These are phyloP conservation scores for Harlomillsia oculata DNA, from an alignment of 1,140 invertebrate species.

Conservation along the genomic window DNA sequence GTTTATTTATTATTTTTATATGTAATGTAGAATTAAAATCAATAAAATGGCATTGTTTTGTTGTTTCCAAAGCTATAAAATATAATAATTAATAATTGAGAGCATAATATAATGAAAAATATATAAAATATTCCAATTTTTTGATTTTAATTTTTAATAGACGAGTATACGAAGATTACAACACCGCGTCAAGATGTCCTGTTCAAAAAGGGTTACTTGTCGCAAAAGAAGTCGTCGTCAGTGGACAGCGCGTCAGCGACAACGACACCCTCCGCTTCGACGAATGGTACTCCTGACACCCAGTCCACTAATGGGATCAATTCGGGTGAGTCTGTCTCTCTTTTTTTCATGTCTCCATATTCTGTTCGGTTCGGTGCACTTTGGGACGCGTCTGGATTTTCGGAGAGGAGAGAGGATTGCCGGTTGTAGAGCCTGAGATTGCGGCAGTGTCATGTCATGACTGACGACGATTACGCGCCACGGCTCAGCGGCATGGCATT, in stretches of 20 bases:
- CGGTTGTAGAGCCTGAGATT: background rate
- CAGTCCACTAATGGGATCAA: slow-evolving; percentile 36
- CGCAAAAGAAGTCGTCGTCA: slow-evolving; percentile 46
- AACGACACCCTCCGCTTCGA: slow-evolving; percentile 33
- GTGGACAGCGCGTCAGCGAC: slow-evolving; percentile 37
- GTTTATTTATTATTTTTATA: too few relatives aligned
- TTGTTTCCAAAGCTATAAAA: too few relatives aligned
- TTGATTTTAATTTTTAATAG: slow-evolving; percentile 39
- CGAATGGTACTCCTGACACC: slow-evolving; percentile 36
- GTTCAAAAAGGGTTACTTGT: slow-evolving; percentile 60
- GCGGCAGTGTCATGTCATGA: background rate
- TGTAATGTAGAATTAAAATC: too few relatives aligned
- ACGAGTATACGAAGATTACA: slow-evolving; percentile 60
- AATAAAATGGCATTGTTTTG: too few relatives aligned
- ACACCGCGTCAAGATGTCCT: slow-evolving; percentile 60
- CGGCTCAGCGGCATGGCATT: too few relatives aligned
- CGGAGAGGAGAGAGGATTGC: background rate
- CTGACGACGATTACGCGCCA: too few relatives aligned
- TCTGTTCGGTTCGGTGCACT: too few relatives aligned
- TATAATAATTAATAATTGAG: background rate
- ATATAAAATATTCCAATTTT: slow-evolving; percentile 1
- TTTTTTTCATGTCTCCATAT: too few relatives aligned
- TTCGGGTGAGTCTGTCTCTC: slow-evolving; percentile 35
- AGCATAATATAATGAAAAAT: background rate
- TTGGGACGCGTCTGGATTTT: too few relatives aligned